These are phyloP conservation scores for Drosophila bipectinata DNA, from an alignment of 1,140 invertebrate species.

Conservation along the genomic window DNA sequence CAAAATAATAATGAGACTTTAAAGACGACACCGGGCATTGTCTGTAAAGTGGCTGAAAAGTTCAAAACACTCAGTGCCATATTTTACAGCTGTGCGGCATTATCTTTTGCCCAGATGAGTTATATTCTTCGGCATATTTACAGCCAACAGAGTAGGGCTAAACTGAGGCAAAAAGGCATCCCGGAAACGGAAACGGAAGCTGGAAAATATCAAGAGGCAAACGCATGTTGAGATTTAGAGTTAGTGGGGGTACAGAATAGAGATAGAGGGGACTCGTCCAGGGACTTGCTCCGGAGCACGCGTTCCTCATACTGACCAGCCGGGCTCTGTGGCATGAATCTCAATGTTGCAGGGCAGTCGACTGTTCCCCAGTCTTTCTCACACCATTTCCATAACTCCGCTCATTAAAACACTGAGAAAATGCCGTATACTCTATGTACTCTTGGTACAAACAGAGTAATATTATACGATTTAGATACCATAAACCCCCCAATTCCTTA, in stretches of 20 bases:
- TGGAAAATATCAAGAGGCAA: slow-evolving; percentile 64
- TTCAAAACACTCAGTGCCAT: slow-evolving; percentile 28
- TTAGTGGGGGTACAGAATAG: slow-evolving; percentile 42
- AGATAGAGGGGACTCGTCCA: slow-evolving; percentile 12
- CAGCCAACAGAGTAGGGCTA: slow-evolving; percentile 36
- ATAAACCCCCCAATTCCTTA: neutral
- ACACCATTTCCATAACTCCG: neutral
- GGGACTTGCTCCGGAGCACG: slow-evolving; percentile 55
- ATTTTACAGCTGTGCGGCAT: slow-evolving; percentile 67
- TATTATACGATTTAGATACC: neutral
- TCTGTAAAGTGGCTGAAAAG: slow-evolving; percentile 18
- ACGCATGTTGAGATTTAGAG: slow-evolving; percentile 73
- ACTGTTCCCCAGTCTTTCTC: slow-evolving; percentile 45
- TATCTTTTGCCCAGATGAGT: slow-evolving; percentile 65
- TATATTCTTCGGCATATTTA: slow-evolving; percentile 72
- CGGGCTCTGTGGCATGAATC: slow-evolving; percentile 65
- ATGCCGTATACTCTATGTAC: no score
- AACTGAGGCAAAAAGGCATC: neutral
- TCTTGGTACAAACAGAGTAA: no score
- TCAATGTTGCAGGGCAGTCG: slow-evolving; percentile 62
- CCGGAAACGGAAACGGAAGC: slow-evolving; percentile 61
- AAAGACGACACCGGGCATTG: slow-evolving; percentile 43
- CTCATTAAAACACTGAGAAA: slow-evolving; percentile 22
- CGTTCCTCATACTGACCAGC: slow-evolving; percentile 29
- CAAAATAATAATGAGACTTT: slow-evolving; percentile 65